phyloP scores from a whole-genome alignment of 2,888 invertebrate species.

The Microplitis manilae region DNA sequence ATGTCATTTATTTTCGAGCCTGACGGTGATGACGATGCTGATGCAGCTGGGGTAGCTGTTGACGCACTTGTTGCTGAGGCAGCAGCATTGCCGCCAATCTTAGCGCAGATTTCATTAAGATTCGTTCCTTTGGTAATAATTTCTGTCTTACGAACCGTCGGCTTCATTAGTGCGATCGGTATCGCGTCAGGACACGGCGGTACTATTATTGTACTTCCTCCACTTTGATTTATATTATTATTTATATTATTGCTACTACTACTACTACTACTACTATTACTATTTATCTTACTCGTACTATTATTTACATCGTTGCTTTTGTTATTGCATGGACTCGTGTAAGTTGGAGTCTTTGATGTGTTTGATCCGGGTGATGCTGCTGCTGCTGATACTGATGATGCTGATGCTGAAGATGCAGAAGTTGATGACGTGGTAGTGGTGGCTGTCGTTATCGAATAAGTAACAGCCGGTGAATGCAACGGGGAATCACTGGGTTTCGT shows the following conservation, averaged over 20 bases:
- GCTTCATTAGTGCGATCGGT: conserved; percentile 67
- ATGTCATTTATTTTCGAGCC: conserved; percentile 69
- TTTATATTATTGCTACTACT: conserved; percentile 32
- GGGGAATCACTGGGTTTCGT: neutral
- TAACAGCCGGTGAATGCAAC: neutral
- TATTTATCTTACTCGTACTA: neutral
- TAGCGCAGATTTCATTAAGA: conserved; percentile 65
- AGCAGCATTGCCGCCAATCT: conserved; percentile 55
- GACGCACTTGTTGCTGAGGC: neutral
- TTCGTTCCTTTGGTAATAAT: conserved; percentile 63
- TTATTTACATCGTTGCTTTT: conserved; percentile 5
- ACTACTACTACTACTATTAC: conserved; percentile 16
- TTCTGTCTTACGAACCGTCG: conserved; percentile 63
- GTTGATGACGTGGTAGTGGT: neutral
- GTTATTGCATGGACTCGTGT: neutral
- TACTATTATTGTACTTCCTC: conserved; percentile 34
- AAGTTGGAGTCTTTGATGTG: neutral
- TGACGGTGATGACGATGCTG: conserved; percentile 45
- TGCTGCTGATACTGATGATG: neutral
- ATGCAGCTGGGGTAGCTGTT: neutral
- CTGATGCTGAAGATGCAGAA: neutral
- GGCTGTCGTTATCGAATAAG: neutral
- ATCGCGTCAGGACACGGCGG: conserved; percentile 69
- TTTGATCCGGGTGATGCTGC: neutral
- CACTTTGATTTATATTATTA: conserved; percentile 20